Conservation (phyloP, 1,140 invertebrate genomes). For the Contarinia nasturtii region DNA sequence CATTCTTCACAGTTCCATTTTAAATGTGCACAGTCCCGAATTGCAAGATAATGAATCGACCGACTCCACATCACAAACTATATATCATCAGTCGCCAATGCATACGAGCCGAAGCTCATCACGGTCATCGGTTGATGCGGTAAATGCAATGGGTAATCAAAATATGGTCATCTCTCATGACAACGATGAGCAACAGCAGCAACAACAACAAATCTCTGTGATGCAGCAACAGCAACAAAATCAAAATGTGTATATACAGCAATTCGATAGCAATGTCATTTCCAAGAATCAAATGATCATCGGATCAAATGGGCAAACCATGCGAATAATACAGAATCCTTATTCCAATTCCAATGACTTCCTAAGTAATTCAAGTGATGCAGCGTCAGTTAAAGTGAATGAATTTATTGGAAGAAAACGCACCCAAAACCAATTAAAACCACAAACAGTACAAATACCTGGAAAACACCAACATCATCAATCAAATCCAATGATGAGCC, state of each 20-base stretch:
- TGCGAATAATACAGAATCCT: no score
- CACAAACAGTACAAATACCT: neutral
- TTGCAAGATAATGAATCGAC: neutral
- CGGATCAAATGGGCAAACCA: no score
- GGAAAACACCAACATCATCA: neutral
- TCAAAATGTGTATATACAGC: conserved; percentile 4
- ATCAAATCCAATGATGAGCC: no score
- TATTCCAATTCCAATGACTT: no score
- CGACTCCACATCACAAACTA: neutral
- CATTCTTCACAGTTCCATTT: conserved; percentile 59
- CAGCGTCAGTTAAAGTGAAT: no score
- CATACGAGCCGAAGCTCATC: neutral
- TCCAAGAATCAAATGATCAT: no score
- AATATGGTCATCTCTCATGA: neutral
- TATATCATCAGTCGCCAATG: neutral
- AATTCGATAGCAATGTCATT: neutral
- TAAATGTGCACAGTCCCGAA: conserved; percentile 8
- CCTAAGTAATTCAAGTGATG: no score
- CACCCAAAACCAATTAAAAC: no score
- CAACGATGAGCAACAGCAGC: neutral
- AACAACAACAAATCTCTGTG: neutral
- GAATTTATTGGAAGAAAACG: no score
- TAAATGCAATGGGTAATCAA: neutral
- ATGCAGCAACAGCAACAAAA: conserved; percentile 3
- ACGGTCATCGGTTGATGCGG: neutral